These are phyloP conservation scores for Nerophis lumbriciformis DNA, from an alignment of 2,113 vertebrate species.

Conservation along the genomic window DNA sequence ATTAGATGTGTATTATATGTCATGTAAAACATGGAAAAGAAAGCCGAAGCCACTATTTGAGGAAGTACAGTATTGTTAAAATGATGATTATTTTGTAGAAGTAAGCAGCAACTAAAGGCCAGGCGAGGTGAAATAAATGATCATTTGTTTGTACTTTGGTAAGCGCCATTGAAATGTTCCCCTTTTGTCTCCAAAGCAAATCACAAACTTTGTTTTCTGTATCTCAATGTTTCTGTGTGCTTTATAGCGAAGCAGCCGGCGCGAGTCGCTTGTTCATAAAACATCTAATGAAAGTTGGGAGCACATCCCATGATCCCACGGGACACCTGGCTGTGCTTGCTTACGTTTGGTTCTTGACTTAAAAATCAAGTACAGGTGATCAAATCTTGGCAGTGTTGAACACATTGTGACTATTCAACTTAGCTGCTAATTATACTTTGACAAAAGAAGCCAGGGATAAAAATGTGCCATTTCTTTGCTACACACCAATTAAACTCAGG, in stretches of 20 bases:
- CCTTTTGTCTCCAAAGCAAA: conserved; percentile 90
- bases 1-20: no score
- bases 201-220: conserved; percentile 99
- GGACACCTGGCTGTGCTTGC: conserved; percentile 99
- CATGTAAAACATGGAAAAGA: no score
- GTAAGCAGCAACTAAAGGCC: conserved; percentile 52
- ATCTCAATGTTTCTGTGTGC: conserved; percentile 99
- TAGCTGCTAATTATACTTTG: conserved; percentile 68
- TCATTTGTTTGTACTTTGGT: conserved; percentile 77
- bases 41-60: neutral
- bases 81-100: neutral
- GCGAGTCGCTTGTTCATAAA: conserved; percentile 99
- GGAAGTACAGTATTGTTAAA: neutral
- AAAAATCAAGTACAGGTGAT: conserved; percentile 99
- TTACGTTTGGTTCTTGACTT: conserved; percentile 99
- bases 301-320: conserved; percentile 96
- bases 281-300: conserved; percentile 99
- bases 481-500: conserved; percentile 59
- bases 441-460: conserved; percentile 56
- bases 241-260: conserved; percentile 99
- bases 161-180: conserved; percentile 97
- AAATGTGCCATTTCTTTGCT: conserved; percentile 63
- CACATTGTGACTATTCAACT: conserved; percentile 73
- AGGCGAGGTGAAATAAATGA: conserved; percentile 41
- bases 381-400: conserved; percentile 99